Conservation (phyloP, 1,140 invertebrate genomes). For the Neodiprion fabricii region DNA sequence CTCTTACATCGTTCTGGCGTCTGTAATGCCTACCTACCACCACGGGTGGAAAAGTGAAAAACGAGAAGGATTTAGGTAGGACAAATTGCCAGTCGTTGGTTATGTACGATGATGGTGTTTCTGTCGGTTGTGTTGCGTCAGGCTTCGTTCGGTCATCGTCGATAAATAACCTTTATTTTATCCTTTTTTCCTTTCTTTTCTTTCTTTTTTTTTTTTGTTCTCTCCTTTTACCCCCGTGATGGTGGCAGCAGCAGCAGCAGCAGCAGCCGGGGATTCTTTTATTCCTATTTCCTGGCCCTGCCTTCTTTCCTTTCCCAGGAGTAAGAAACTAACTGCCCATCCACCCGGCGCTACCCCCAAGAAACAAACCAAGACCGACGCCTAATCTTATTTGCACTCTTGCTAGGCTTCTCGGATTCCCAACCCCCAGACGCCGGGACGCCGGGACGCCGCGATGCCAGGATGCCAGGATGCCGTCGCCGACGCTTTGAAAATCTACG, state of each 20-base stretch:
- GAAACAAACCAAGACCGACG: conserved; percentile 13
- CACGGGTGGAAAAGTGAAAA: not conserved
- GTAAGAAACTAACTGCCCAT: not conserved
- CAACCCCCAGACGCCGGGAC: not conserved
- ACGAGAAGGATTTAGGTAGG: not conserved
- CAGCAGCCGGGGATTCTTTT: too few relatives aligned
- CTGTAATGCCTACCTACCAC: too few relatives aligned
- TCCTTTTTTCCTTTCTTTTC: not conserved
- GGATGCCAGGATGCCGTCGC: not conserved
- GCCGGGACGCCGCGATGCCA: not conserved
- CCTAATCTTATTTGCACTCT: conserved; percentile 45
- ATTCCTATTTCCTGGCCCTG: not conserved
- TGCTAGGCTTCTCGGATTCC: conserved; percentile 32
- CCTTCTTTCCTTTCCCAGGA: not conserved
- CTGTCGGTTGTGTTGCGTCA: not conserved
- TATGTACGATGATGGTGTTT: not conserved
- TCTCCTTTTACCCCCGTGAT: not conserved
- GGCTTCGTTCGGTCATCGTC: not conserved
- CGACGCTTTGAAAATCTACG: not conserved
- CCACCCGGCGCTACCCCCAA: not conserved
- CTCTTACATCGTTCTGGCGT: not conserved
- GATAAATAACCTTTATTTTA: not conserved
- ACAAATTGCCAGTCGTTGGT: not conserved
- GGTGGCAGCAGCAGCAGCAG: too few relatives aligned
- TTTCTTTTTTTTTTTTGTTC: not conserved